phyloP scores from a whole-genome alignment of 2,888 invertebrate species.

The Pediacus dermestoides region DNA sequence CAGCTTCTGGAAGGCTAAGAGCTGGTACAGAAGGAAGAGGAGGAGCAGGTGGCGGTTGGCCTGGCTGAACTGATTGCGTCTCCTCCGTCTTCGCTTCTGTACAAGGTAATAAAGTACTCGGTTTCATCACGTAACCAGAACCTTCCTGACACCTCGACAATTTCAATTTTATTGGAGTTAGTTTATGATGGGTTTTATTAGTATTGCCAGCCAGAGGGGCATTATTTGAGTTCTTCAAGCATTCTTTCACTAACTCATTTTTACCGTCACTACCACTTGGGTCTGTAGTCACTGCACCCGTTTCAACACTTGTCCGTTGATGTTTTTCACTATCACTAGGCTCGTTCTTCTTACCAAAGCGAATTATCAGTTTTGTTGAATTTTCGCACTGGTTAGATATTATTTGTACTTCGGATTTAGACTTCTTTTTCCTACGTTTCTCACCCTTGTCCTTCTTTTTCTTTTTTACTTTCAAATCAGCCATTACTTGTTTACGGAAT shows the following conservation, averaged over 20 bases:
- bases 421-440: slow-evolving; percentile 57
- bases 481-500: slow-evolving; percentile 78
- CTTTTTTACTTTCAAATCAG: slow-evolving; percentile 72
- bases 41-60: slow-evolving; percentile 37
- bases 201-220: background rate
- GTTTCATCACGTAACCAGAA: slow-evolving; percentile 62
- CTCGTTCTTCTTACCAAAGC: slow-evolving; percentile 56
- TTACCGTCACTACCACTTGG: background rate
- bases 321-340: slow-evolving; percentile 27
- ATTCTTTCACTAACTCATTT: background rate
- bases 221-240: no score
- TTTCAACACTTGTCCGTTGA: slow-evolving; percentile 38
- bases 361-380: slow-evolving; percentile 73
- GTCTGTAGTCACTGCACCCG: slow-evolving; percentile 20
- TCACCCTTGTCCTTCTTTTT: slow-evolving; percentile 54
- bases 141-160: slow-evolving; percentile 78
- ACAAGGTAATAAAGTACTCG: slow-evolving; percentile 21
- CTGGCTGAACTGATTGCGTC: slow-evolving; percentile 40
- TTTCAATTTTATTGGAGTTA: slow-evolving; percentile 80
- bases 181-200: slow-evolving; percentile 42
- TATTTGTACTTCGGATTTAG: slow-evolving; percentile 53
- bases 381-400: slow-evolving; percentile 55
- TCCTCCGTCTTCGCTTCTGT: slow-evolving; percentile 40
- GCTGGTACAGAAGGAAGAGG: slow-evolving; percentile 24
- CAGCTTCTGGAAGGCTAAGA: slow-evolving; percentile 30